Evolutionary conservation across 2,113 vertebrate species (phyloP), one percentile per base, ranked within the genome.

Genomic region (Ellobius talpinus): DNA sequence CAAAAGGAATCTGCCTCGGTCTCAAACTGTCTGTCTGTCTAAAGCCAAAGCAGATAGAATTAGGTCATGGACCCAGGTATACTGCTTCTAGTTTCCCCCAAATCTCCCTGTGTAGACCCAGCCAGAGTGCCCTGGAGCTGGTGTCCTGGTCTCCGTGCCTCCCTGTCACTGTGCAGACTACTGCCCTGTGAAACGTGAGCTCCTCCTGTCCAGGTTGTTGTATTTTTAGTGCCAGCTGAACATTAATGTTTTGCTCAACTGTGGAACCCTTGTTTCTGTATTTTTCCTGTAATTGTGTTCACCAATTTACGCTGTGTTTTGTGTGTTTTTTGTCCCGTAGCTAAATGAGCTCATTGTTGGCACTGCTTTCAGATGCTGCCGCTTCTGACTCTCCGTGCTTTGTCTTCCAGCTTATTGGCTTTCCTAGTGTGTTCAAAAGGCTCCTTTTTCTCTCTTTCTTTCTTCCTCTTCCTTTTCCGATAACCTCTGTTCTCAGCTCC

Each of bases 51-150:
- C 90, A 97, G 77, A 89, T 65, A 58, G 87, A 58, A 47, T 47
- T 90, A 33, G 82, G 86, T 88, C 42, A 90, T 50, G 52, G 74
- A 96, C 93, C 70, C 89, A 89, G 74, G 63, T 61, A 95, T 89
- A 91, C 90, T 73, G 47, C 61, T 70, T 94, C 86, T 14, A 52
- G 33, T 82, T 84, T 78, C 73, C 76, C 77, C 85, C 0, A 0
- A 66, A 61, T 91, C 92, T 96, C 95, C 91, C 88, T 93, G 86
- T 79, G 90, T 87, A 97, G 96, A 95, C 94, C 94, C 5, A 39
- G 96, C 97, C 96, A 96, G 96, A 97, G 97, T 99, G 98, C 99
- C 99, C 98, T 99, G 98, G 96, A 97, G 98, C 98, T 7, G 90
- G 91, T 98, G 97, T 99, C 97, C 99, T 98, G 95, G 98, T 98